These are phyloP conservation scores for Gymnothorax javanicus DNA, from an alignment of 2,797 vertebrate species.

Conservation along the genomic window DNA sequence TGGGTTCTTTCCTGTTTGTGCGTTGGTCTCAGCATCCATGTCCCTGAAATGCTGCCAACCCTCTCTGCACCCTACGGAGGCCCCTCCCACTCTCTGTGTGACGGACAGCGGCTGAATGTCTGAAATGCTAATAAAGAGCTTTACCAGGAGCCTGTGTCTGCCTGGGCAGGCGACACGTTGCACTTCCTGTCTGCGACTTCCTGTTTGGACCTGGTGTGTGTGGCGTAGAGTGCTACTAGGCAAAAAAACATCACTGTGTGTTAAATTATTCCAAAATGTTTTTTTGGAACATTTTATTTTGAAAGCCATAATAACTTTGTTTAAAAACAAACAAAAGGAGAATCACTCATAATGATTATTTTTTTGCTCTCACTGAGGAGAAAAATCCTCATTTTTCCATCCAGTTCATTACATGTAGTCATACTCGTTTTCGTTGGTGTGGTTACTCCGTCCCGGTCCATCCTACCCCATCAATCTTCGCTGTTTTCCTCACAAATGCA, in stretches of 20 bases:
- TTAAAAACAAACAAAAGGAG: constrained; percentile 61
- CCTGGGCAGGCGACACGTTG: constrained; percentile 52
- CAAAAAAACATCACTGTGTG: constrained; percentile 84
- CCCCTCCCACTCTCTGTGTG: constrained; percentile 53
- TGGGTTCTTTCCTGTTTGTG: constrained; percentile 29
- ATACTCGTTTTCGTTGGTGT: constrained; percentile 34
- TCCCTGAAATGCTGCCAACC: constrained; percentile 60
- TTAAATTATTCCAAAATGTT: constrained; percentile 79
- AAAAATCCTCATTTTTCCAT: constrained; percentile 55
- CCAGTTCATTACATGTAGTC: constrained; percentile 35
- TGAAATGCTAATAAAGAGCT: constrained; percentile 54
- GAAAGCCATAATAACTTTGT: constrained; percentile 84
- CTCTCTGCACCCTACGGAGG: constrained; percentile 47
- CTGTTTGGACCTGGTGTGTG: constrained; percentile 52
- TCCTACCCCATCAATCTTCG: constrained; percentile 14
- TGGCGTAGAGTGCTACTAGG: constrained; percentile 68
- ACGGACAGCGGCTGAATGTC: constrained; percentile 52
- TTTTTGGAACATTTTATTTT: constrained; percentile 84
- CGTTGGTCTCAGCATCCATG: constrained; percentile 41
- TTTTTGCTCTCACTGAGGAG: constrained; percentile 65
- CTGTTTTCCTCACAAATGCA: constrained; percentile 25
- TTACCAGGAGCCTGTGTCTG: constrained; percentile 56
- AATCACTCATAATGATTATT: constrained; percentile 71
- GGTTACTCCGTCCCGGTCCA: constrained; percentile 41
- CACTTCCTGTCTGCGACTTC: constrained; percentile 66